Conservation (phyloP, 2,888 invertebrate genomes). For the Tiliacea aurago region DNA sequence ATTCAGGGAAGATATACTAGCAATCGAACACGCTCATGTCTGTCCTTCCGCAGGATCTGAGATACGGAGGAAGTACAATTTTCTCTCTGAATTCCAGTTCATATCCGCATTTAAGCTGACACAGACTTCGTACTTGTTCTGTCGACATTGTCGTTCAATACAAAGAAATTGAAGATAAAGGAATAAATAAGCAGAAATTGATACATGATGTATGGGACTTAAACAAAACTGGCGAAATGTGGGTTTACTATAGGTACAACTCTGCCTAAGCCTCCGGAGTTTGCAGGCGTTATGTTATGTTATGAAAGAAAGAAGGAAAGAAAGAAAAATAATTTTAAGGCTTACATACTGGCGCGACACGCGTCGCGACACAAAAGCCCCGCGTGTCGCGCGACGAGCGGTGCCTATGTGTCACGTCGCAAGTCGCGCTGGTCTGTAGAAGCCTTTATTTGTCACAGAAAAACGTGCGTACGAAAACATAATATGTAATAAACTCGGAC, state of each 20-base stretch:
- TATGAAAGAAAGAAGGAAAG: no score
- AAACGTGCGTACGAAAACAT: no score
- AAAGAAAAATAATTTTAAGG: no score
- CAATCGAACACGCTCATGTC: conserved; percentile 4
- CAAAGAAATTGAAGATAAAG: background rate
- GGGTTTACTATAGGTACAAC: background rate
- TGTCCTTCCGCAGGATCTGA: conserved; percentile 24
- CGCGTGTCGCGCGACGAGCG: no score
- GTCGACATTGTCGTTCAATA: background rate
- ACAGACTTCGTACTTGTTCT: conserved; percentile 12
- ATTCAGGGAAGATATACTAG: conserved; percentile 4
- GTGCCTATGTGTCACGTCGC: no score
- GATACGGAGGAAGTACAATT: conserved; percentile 49
- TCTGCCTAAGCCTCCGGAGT: background rate
- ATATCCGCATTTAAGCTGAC: conserved; percentile 41
- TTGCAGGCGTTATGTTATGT: background rate
- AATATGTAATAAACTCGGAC: no score
- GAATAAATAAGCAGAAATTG: background rate
- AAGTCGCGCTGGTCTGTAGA: no score
- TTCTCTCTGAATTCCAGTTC: conserved; percentile 44
- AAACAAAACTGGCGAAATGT: background rate
- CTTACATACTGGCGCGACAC: no score
- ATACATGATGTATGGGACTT: background rate
- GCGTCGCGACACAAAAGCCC: no score
- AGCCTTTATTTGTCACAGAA: no score